A percentile compares a stretch with the other conserved stretches of the same genome.
Evolutionary conservation across 2,113 vertebrate genomes (phyloP).

Genomic region (Campylorhamphus procurvoides): DNA sequence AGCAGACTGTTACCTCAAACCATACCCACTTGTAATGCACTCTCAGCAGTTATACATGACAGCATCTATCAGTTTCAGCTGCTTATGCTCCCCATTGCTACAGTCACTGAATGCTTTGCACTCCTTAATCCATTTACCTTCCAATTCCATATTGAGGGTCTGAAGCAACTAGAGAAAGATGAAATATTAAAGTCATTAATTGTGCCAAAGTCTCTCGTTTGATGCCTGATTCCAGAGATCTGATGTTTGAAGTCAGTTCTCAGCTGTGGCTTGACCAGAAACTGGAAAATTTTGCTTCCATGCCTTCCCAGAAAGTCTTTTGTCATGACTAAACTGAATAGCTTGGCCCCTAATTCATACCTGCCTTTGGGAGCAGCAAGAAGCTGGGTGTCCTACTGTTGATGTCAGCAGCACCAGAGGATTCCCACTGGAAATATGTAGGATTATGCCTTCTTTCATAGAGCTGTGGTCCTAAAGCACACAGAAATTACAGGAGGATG

Average conservation of each 20-base stretch:
- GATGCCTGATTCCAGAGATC: neutral
- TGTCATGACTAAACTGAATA: neutral
- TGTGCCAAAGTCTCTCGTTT: neutral
- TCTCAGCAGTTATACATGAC: neutral
- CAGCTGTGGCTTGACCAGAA: neutral
- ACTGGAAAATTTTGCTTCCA: neutral
- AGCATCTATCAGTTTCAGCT: neutral
- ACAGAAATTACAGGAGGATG: neutral
- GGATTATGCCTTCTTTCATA: neutral
- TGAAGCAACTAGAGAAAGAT: neutral
- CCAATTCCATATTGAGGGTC: neutral
- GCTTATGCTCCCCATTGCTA: neutral
- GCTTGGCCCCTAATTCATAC: neutral
- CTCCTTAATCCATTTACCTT: neutral
- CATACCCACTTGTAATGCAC: neutral
- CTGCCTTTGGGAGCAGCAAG: neutral
- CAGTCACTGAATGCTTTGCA: neutral
- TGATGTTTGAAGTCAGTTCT: neutral
- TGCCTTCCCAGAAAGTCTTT: neutral
- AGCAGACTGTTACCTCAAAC: neutral
- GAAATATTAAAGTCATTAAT: neutral
- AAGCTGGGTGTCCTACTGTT: neutral
- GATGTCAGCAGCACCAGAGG: neutral
- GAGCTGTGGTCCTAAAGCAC: neutral
- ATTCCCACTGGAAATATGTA: neutral